phyloP scores from a whole-genome alignment of 2,888 invertebrate genomes.

The Tiphia femorata region DNA sequence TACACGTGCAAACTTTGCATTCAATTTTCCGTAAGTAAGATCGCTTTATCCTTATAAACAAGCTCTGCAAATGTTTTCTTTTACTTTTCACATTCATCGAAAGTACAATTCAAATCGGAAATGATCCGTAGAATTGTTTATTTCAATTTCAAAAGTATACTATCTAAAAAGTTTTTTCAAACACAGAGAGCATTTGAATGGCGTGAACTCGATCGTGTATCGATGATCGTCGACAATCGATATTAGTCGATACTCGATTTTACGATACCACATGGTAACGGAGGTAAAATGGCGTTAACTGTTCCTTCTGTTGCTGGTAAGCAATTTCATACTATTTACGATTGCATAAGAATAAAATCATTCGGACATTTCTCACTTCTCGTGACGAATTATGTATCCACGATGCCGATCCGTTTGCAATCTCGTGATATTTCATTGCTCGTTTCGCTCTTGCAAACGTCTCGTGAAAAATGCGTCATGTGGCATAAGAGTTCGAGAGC shows the following conservation, averaged over 20 bases:
- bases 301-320: conserved; percentile 68
- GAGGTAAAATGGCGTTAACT: conserved; percentile 67
- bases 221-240: conserved; percentile 13
- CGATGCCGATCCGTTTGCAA: neutral
- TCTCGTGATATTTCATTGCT: conserved; percentile 4
- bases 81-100: too few species aligned
- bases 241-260: conserved; percentile 38
- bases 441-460: too few species aligned
- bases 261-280: conserved; percentile 58
- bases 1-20: too few species aligned
- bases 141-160: too few species aligned
- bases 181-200: too few species aligned
- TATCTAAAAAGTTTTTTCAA: too few species aligned
- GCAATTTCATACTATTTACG: conserved; percentile 39
- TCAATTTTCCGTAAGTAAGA: too few species aligned
- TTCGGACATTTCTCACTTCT: neutral
- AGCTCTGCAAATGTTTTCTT: too few species aligned
- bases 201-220: conserved; percentile 17
- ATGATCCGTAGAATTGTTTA: too few species aligned
- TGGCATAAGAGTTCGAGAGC: conserved; percentile 21
- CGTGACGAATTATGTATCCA: neutral
- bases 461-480: conserved; percentile 28
- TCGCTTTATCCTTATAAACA: too few species aligned
- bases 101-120: too few species aligned
- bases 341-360: conserved; percentile 4